A percentile compares a stretch with the other conserved stretches of the same genome.
Evolutionary conservation across 2,797 vertebrate genomes (phyloP).

Genomic region (Gymnothorax reevesii): DNA sequence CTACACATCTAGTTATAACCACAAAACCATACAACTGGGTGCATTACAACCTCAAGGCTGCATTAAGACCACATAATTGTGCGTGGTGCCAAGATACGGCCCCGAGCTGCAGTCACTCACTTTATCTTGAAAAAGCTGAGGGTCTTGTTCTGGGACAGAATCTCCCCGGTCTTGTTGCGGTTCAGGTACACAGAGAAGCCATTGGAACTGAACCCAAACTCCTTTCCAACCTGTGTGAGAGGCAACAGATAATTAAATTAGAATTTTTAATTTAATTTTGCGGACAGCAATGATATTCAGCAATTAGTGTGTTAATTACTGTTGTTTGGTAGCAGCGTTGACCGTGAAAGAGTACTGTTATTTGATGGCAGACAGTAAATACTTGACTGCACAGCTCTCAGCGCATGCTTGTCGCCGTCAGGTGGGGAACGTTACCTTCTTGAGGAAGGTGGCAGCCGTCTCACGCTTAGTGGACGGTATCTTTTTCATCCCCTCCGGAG

Average conservation of each 20-base stretch:
- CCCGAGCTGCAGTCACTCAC: constrained; percentile 68
- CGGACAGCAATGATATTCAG: too few relatives aligned
- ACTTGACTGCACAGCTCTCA: neutral
- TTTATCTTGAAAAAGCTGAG: constrained; percentile 94
- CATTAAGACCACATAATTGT: neutral
- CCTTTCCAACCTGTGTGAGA: constrained; percentile 84
- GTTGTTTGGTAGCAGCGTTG: too few relatives aligned
- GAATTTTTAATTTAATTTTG: too few relatives aligned
- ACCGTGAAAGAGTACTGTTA: too few relatives aligned
- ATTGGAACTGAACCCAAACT: constrained; percentile 94
- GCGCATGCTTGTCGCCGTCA: neutral
- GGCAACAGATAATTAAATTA: too few relatives aligned
- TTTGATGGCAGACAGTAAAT: neutral
- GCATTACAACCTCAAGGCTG: neutral
- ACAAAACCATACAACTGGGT: neutral
- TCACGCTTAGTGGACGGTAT: constrained; percentile 89
- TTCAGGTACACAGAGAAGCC: constrained; percentile 94
- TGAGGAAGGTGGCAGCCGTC: constrained; percentile 86
- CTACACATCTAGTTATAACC: neutral
- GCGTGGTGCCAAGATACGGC: too few relatives aligned
- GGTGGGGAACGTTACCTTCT: constrained; percentile 79
- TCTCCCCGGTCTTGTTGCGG: constrained; percentile 93
- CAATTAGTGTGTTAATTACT: too few relatives aligned
- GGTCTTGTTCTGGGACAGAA: constrained; percentile 88
- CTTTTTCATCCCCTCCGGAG: constrained; percentile 93